Conservation (phyloP, 2,113 vertebrate genomes). For the Centrocercus urophasianus region DNA sequence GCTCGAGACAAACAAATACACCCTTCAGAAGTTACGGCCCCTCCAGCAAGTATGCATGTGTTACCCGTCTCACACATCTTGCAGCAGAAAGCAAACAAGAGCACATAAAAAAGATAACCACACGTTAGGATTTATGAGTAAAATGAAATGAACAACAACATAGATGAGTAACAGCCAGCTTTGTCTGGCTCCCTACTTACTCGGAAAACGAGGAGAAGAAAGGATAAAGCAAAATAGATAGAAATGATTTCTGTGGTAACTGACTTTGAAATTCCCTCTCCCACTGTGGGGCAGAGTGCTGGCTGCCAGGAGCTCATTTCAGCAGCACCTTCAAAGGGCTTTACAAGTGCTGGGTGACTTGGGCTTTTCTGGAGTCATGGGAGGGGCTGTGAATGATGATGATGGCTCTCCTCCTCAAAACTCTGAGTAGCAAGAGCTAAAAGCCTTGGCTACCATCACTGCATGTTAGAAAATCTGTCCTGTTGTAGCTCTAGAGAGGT, state of each 20-base stretch:
- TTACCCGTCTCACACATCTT: background rate
- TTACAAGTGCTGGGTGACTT: background rate
- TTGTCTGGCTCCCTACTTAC: background rate
- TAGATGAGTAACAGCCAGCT: background rate
- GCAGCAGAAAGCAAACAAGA: background rate
- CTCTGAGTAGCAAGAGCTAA: background rate
- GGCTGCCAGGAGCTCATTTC: background rate
- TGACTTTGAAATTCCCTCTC: conserved; percentile 30
- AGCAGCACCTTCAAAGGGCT: conserved; percentile 13
- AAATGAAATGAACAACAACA: background rate
- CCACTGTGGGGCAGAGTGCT: background rate
- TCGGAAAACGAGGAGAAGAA: conserved; percentile 1
- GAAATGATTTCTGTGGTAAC: background rate
- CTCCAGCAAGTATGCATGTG: background rate
- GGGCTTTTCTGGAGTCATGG: background rate
- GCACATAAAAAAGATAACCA: background rate
- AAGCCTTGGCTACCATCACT: background rate
- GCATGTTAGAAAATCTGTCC: background rate
- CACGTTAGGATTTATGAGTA: background rate
- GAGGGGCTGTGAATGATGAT: background rate
- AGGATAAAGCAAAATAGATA: background rate
- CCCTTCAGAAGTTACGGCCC: background rate
- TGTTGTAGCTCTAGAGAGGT: background rate
- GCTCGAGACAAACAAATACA: background rate
- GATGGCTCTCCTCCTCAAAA: background rate